Percentiles rank a stretch among this genome's conserved stretches.
These are phyloP conservation scores for Oryzias sinensis DNA, from an alignment of 2,797 vertebrate species.

Conservation along the genomic window DNA sequence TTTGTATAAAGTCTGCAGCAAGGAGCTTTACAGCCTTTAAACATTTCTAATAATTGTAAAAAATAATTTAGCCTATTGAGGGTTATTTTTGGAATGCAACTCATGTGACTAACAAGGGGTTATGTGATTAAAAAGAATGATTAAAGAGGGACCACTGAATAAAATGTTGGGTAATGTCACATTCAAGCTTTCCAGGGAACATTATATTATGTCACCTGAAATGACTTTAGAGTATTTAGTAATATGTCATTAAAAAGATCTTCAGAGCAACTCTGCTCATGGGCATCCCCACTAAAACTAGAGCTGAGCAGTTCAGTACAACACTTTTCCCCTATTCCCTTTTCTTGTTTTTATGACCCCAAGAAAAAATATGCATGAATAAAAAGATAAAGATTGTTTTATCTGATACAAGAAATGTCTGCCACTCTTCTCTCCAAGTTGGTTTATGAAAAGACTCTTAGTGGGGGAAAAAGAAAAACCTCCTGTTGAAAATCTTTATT, in stretches of 20 bases:
- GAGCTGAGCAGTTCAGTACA: neutral
- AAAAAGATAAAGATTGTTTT: neutral
- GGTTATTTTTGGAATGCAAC: too few species aligned
- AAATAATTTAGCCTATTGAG: too few species aligned
- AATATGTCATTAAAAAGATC: neutral
- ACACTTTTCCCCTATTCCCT: too few species aligned
- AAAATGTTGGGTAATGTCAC: neutral
- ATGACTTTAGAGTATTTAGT: neutral
- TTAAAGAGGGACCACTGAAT: neutral
- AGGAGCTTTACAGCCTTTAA: too few species aligned
- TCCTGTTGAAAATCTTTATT: constrained; percentile 26
- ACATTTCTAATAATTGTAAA: too few species aligned
- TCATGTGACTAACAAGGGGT: too few species aligned
- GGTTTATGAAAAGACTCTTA: constrained; percentile 23
- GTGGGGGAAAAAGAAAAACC: constrained; percentile 9
- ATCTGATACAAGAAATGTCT: constrained; percentile 18
- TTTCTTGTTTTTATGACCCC: too few species aligned
- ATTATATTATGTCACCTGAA: neutral
- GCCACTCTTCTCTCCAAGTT: constrained; percentile 5
- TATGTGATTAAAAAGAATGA: too few species aligned
- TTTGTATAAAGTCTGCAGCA: too few species aligned
- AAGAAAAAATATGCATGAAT: neutral
- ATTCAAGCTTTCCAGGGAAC: neutral
- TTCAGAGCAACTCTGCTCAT: neutral
- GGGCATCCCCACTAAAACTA: too few species aligned